Evolutionary conservation across 2,113 vertebrate genomes (phyloP), one percentile per base, ranked within the genome.

Genomic region (Triplophysa rosa): DNA sequence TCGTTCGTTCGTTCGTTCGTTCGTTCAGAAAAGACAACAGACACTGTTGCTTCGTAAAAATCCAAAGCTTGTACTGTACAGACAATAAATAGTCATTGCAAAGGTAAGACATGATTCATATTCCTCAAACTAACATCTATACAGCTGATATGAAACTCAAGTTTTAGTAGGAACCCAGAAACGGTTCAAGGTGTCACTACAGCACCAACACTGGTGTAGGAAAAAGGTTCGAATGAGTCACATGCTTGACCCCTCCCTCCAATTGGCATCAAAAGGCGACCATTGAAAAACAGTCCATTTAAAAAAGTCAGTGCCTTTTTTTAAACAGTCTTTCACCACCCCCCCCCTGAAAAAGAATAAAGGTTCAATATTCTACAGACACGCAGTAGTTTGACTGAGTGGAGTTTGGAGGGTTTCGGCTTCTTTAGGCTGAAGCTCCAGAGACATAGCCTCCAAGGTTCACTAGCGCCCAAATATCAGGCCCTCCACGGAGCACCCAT

Each of bases 51-150:
- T 87, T 87, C 84, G 84, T 91, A 90, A 88, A 95, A 97, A 96
- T 89, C 85, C 92, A 93, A 96, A 91, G 94, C 91, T 93, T 95
- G 94, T 95, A 95, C 93, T 95, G 94, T 95, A 94, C 93, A 94
- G 95, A 97, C 95, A 92, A 93, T 93, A 96, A 94, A 95, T 94
- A 95, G 91, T 93, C 87, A 91, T 95, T 95, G 95, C 94, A 96
- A 98, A 96, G 92, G 90, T 90, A 88, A 91, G 92, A 95, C 95
- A 93, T 88, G 85, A 88, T 87, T 90, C 89, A 83, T 84, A 82
- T 89, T 69, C 81, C 59, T 84, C 85, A 89, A 84, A 91, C 89
- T 67, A 79, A 85, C 87, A 89, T 89, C 80, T 84, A 90, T 84
- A 90, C 86, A 78, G 64, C 88, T 81, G 85, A 93, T 93, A 93